phyloP scores from a whole-genome alignment of 2,113 vertebrate species.

The Neotragus moschatus region DNA sequence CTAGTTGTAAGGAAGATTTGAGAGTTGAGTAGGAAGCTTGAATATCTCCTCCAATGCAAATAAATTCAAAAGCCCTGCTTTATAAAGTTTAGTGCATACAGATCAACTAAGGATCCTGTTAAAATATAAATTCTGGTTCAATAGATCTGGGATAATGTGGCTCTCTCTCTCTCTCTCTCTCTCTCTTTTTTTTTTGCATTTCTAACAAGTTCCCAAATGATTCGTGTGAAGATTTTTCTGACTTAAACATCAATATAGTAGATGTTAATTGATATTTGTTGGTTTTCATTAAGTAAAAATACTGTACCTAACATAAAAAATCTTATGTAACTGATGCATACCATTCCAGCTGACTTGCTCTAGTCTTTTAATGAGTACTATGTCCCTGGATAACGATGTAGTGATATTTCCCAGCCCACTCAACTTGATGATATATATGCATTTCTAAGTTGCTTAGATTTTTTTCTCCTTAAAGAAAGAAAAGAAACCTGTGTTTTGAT shows the following conservation, averaged over 20 bases:
- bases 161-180: neutral
- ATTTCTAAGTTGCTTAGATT: slow-evolving; percentile 72
- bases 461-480: slow-evolving; percentile 55
- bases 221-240: slow-evolving; percentile 8
- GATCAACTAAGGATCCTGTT: neutral
- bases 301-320: neutral
- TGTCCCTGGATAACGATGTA: neutral
- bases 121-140: neutral
- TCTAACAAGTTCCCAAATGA: neutral
- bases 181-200: neutral
- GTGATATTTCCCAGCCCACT: neutral
- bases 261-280: neutral
- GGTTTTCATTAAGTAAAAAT: slow-evolving; percentile 39
- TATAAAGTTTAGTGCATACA: neutral
- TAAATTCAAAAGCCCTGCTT: neutral
- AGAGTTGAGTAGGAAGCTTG: neutral
- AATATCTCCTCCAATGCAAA: neutral
- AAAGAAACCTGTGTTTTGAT: neutral
- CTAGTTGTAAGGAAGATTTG: neutral
- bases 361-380: slow-evolving; percentile 55
- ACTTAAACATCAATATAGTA: neutral
- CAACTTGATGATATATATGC: slow-evolving; percentile 54
- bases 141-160: neutral
- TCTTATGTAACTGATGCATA: neutral
- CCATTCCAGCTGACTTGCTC: neutral